Percentiles rank a stretch among this genome's conserved stretches.
phyloP scores from a whole-genome alignment of 2,888 invertebrate genomes.

The Ormyrus nitidulus region DNA sequence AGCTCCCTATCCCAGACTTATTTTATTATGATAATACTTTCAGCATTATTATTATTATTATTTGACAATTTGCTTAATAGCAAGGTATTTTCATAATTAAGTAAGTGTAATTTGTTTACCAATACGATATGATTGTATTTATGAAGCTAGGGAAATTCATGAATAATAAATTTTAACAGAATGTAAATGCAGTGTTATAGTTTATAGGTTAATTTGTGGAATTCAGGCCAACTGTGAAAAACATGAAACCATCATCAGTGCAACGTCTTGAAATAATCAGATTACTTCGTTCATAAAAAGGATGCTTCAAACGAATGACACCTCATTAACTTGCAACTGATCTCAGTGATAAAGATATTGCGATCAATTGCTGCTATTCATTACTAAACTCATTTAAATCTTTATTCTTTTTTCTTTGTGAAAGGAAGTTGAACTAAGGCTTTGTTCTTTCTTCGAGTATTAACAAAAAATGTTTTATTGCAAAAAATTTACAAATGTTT shows the following conservation, averaged over 20 bases:
- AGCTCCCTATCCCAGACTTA: too few species aligned
- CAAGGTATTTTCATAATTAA: too few species aligned
- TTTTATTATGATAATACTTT: too few species aligned
- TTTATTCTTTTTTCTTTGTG: conserved; percentile 28
- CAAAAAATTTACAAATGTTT: neutral
- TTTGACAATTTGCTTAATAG: too few species aligned
- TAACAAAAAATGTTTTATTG: neutral
- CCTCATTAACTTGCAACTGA: conserved; percentile 44
- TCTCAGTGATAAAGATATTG: conserved; percentile 43
- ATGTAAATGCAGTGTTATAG: neutral
- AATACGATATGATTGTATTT: too few species aligned
- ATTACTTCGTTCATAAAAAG: conserved; percentile 23
- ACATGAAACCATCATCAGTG: conserved; percentile 30
- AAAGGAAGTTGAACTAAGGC: conserved; percentile 29
- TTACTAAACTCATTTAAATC: conserved; percentile 25
- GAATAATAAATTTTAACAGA: too few species aligned
- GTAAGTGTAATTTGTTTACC: too few species aligned
- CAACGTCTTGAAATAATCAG: conserved; percentile 26
- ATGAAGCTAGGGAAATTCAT: too few species aligned
- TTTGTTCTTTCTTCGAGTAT: conserved; percentile 22
- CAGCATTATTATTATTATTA: too few species aligned
- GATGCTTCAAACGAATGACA: conserved; percentile 36
- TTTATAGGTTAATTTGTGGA: conserved; percentile 46
- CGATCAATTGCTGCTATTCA: conserved; percentile 49
- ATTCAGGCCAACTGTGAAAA: conserved; percentile 37